phyloP scores from a whole-genome alignment of 2,888 invertebrate species.

The Himalopsyche anomala region DNA sequence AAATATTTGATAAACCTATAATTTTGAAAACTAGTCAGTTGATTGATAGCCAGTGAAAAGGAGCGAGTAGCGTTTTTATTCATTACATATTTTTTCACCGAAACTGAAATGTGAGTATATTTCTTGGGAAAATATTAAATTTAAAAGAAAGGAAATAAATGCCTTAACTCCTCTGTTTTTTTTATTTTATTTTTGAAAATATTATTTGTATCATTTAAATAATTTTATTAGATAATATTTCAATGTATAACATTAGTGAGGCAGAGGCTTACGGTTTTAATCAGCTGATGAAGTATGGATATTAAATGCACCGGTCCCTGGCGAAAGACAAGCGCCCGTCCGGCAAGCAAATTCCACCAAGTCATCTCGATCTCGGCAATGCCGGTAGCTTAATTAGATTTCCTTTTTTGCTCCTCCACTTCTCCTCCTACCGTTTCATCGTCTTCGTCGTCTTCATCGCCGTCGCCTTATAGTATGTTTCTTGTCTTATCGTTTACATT shows the following conservation, averaged over 20 bases:
- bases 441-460: background rate
- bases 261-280: background rate
- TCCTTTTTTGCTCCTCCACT: conserved; percentile 55
- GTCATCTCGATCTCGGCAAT: conserved; percentile 60
- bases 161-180: too few species aligned
- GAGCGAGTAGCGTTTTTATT: too few species aligned
- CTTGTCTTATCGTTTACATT: conserved; percentile 53
- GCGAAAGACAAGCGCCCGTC: conserved; percentile 34
- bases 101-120: too few species aligned
- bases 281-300: conserved; percentile 27
- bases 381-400: conserved; percentile 65
- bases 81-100: too few species aligned
- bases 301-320: conserved; percentile 5
- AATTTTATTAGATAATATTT: too few species aligned
- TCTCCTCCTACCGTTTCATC: conserved; percentile 57
- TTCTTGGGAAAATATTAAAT: too few species aligned
- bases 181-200: too few species aligned
- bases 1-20: too few species aligned
- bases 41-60: too few species aligned
- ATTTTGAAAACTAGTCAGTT: too few species aligned
- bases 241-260: background rate
- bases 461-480: background rate
- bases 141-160: too few species aligned
- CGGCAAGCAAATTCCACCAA: conserved; percentile 11
- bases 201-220: too few species aligned